phyloP scores from a whole-genome alignment of 2,113 vertebrate species.

The Scatophagus argus region DNA sequence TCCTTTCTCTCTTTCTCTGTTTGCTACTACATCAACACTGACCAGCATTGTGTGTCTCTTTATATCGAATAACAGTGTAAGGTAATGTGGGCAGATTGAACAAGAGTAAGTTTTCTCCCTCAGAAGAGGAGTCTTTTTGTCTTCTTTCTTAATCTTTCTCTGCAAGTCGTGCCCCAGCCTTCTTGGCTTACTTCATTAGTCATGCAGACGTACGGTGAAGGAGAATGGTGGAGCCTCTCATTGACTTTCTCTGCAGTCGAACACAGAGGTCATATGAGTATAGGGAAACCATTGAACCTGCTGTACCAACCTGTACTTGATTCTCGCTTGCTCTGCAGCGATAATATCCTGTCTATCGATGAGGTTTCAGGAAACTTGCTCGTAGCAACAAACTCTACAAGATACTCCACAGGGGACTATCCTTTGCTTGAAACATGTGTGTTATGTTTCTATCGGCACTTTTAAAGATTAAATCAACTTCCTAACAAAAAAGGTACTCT shows the following conservation, averaged over 20 bases:
- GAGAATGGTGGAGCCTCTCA: conserved; percentile 54
- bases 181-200: conserved; percentile 78
- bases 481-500: conserved; percentile 38
- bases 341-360: conserved; percentile 48
- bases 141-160: conserved; percentile 61
- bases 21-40: conserved; percentile 66
- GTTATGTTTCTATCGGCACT: conserved; percentile 67
- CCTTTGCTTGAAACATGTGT: conserved; percentile 55
- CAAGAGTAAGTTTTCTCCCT: conserved; percentile 70
- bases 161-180: conserved; percentile 49
- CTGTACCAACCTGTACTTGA: conserved; percentile 24
- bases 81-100: conserved; percentile 68
- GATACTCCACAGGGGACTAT: conserved; percentile 73
- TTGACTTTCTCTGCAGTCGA: conserved; percentile 44
- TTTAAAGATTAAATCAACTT: conserved; percentile 71
- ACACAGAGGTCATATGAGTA: conserved; percentile 41
- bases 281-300: conserved; percentile 36
- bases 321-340: conserved; percentile 36
- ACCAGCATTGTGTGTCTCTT: conserved; percentile 67
- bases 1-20: conserved; percentile 46
- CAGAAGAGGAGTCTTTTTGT: conserved; percentile 74
- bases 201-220: conserved; percentile 66
- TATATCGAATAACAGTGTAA: conserved; percentile 68
- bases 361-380: conserved; percentile 60
- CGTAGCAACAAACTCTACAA: conserved; percentile 49